A percentile compares a stretch with the other conserved stretches of the same genome.
These are phyloP conservation scores for Pollimyrus isidori DNA, from an alignment of 2,113 vertebrate species.

Conservation along the genomic window DNA sequence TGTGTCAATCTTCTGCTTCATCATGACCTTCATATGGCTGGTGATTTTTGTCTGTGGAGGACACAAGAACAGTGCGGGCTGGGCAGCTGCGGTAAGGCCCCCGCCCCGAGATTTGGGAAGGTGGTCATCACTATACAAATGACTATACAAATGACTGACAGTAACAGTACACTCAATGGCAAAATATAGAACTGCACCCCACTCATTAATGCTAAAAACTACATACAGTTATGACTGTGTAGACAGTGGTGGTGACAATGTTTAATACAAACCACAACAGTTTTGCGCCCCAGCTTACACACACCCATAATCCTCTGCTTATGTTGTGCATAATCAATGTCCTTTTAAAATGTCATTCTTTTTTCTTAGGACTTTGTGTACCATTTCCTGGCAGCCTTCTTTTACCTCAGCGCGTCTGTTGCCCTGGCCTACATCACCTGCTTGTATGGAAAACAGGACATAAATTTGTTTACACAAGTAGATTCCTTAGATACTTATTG, in stretches of 20 bases:
- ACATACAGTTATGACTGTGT: background rate
- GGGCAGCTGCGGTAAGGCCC: slow-evolving; percentile 51
- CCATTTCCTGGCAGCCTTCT: slow-evolving; percentile 50
- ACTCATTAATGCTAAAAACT: background rate
- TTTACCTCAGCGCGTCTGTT: slow-evolving; percentile 61
- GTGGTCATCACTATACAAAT: background rate
- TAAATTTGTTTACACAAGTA: too few relatives aligned
- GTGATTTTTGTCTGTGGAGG: slow-evolving; percentile 44
- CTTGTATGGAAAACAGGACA: too few relatives aligned
- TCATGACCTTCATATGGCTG: slow-evolving; percentile 50
- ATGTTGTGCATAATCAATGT: background rate
- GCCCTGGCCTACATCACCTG: slow-evolving; percentile 44
- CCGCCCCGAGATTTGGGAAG: background rate
- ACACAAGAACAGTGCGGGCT: slow-evolving; percentile 40
- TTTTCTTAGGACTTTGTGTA: slow-evolving; percentile 43
- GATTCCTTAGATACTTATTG: accelerated
- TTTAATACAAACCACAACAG: background rate
- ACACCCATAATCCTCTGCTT: background rate
- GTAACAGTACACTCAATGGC: background rate
- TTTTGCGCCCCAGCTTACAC: background rate
- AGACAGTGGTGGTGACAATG: background rate
- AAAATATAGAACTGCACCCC: background rate
- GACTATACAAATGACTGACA: background rate
- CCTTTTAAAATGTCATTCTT: background rate
- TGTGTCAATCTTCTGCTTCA: slow-evolving; percentile 60